Conservation (phyloP, 2,888 invertebrate genomes). For the Acleris holmiana region DNA sequence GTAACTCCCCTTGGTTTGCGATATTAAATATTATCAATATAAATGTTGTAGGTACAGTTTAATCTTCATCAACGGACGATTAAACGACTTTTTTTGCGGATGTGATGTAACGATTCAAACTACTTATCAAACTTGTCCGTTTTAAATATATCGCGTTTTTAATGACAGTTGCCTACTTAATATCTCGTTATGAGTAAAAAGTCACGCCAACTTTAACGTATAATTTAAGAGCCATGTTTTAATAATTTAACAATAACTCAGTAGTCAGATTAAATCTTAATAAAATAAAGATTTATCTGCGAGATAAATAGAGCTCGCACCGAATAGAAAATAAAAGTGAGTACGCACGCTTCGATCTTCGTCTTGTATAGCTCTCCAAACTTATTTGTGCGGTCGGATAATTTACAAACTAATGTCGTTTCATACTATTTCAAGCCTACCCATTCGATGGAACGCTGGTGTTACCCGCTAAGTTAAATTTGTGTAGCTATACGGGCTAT, state of each 20-base stretch:
- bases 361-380: conserved; percentile 9
- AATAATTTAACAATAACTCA: conserved; percentile 33
- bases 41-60: not conserved
- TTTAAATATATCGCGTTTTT: not conserved
- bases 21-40: too few species aligned
- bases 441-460: not conserved
- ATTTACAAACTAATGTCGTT: not conserved
- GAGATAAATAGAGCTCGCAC: conserved; percentile 28
- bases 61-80: not conserved
- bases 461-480: conserved; percentile 8
- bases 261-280: conserved; percentile 35
- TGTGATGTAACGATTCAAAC: not conserved
- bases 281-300: conserved; percentile 37
- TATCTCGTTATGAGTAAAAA: conserved; percentile 1
- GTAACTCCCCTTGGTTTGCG: too few species aligned
- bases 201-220: conserved; percentile 17
- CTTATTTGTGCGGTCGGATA: conserved; percentile 8
- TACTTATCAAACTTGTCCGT: not conserved
- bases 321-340: conserved; percentile 33
- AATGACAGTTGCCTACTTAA: not conserved
- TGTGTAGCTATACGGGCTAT: conserved; percentile 37
- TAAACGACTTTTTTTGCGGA: not conserved
- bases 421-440: not conserved
- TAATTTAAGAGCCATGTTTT: conserved; percentile 27
- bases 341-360: conserved; percentile 33